These are phyloP conservation scores for Oryzaephilus surinamensis DNA, from an alignment of 1,140 invertebrate species.

Conservation along the genomic window DNA sequence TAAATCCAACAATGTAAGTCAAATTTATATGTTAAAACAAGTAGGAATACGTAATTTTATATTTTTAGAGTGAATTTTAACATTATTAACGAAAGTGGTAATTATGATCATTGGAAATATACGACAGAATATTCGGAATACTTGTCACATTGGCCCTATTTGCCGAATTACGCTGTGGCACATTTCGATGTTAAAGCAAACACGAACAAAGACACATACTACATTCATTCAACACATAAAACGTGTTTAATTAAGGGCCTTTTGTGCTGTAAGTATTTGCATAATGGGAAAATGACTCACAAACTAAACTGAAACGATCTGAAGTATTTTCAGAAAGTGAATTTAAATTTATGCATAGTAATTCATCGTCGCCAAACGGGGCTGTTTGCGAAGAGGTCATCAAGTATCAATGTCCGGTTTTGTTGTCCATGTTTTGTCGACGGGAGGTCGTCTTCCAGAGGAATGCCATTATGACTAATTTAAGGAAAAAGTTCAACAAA, in stretches of 20 bases:
- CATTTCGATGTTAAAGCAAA: slow-evolving; percentile 47
- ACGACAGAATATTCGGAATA: slow-evolving; percentile 53
- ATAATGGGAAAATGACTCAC: neutral
- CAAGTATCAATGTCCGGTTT: slow-evolving; percentile 50
- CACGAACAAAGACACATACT: slow-evolving; percentile 34
- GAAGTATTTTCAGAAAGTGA: slow-evolving; percentile 47
- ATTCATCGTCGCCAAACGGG: slow-evolving; percentile 27
- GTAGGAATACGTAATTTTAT: neutral
- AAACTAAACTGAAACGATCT: slow-evolving; percentile 23
- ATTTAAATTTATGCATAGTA: slow-evolving; percentile 41
- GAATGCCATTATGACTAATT: slow-evolving; percentile 48
- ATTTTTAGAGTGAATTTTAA: slow-evolving; percentile 47
- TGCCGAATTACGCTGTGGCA: slow-evolving; percentile 45
- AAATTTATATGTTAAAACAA: neutral
- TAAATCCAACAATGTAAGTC: slow-evolving; percentile 64
- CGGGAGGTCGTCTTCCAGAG: slow-evolving; percentile 51
- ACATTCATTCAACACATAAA: slow-evolving; percentile 49
- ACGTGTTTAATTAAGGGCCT: slow-evolving; percentile 50
- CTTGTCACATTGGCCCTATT: slow-evolving; percentile 50
- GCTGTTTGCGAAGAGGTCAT: slow-evolving; percentile 48
- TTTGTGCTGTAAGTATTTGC: slow-evolving; percentile 47
- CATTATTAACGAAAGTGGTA: slow-evolving; percentile 50
- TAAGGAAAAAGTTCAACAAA: too few species aligned
- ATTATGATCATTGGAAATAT: slow-evolving; percentile 59
- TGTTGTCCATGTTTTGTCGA: slow-evolving; percentile 44